Percentiles rank a stretch among this genome's conserved stretches.
These are phyloP conservation scores for Dasysyrphus albostriatus DNA, from an alignment of 2,888 invertebrate species.

Conservation along the genomic window DNA sequence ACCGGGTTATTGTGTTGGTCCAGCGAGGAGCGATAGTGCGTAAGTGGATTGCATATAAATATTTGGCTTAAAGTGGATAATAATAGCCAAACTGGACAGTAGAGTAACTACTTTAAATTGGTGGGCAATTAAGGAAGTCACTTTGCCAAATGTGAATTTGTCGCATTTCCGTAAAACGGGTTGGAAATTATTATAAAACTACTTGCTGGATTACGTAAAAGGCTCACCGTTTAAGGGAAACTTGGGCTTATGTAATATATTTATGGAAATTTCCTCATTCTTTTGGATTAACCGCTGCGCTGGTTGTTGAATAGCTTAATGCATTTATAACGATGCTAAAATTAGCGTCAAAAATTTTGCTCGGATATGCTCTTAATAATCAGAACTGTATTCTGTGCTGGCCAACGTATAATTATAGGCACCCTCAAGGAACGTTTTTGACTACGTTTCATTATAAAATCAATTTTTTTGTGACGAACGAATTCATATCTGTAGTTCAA, in stretches of 20 bases:
- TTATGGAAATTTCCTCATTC: background rate
- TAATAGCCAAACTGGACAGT: slow-evolving; percentile 61
- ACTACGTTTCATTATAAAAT: no score
- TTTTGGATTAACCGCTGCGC: background rate
- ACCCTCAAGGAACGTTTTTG: no score
- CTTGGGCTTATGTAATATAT: background rate
- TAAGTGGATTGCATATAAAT: slow-evolving; percentile 22
- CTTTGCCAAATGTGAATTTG: slow-evolving; percentile 45
- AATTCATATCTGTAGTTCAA: no score
- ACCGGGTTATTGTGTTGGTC: slow-evolving; percentile 21
- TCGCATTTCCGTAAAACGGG: slow-evolving; percentile 23
- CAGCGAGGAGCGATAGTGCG: slow-evolving; percentile 18
- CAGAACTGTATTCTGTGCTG: no score
- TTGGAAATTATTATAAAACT: background rate
- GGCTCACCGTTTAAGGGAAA: background rate
- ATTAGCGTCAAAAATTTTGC: no score
- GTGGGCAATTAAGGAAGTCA: slow-evolving; percentile 59
- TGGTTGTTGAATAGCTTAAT: no score
- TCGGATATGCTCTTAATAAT: no score
- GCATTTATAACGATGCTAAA: no score
- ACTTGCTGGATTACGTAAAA: background rate
- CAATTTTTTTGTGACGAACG: no score
- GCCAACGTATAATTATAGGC: no score
- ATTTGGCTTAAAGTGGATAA: slow-evolving; percentile 33
- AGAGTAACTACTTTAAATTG: slow-evolving; percentile 51